Conservation (phyloP, 2,888 invertebrate species). For the Mimas tiliae region DNA sequence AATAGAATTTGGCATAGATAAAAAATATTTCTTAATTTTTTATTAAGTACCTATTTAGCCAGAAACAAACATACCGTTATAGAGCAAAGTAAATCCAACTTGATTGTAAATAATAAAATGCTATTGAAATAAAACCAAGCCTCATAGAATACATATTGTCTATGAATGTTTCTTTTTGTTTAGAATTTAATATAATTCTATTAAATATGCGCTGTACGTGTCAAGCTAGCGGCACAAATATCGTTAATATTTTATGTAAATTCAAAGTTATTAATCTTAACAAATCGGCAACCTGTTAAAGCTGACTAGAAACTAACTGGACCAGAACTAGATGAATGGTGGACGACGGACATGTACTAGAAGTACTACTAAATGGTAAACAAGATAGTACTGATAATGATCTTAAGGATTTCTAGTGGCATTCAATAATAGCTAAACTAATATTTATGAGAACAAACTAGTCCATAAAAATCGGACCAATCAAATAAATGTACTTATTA, state of each 20-base stretch:
- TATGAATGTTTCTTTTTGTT: not conserved
- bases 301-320: not conserved
- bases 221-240: not conserved
- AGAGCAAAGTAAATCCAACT: too few relatives aligned
- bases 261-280: not conserved
- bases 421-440: not conserved
- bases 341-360: not conserved
- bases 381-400: not conserved
- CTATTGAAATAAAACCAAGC: not conserved
- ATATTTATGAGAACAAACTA: not conserved
- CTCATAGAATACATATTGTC: not conserved
- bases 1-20: conserved; percentile 16
- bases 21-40: too few relatives aligned
- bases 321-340: not conserved
- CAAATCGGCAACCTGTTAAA: not conserved
- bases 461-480: not conserved
- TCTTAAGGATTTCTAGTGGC: not conserved
- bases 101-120: not conserved
- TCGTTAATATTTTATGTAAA: not conserved
- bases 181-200: not conserved
- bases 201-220: not conserved
- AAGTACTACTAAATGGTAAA: not conserved
- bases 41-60: too few relatives aligned
- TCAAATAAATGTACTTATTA: not conserved
- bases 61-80: too few relatives aligned